Evolutionary conservation across 2,113 vertebrate species (phyloP).

Genomic region (Notothenia coriiceps): DNA sequence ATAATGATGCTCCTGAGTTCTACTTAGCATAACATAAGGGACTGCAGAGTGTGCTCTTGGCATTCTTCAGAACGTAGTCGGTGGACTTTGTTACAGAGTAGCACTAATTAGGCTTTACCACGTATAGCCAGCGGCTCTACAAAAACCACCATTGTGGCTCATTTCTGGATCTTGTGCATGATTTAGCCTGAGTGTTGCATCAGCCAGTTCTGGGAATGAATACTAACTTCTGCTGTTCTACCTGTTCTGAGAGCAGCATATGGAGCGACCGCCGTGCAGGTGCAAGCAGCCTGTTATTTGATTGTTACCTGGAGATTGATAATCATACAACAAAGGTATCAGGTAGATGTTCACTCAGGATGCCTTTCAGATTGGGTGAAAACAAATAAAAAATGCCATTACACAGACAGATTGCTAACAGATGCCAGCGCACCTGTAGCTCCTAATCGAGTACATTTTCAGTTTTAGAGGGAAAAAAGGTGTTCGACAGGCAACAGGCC

Average conservation of each 20-base stretch:
- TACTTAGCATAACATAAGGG: conserved; percentile 83
- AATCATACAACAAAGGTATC: conserved; percentile 67
- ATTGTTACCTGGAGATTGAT: conserved; percentile 82
- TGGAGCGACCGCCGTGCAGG: conserved; percentile 68
- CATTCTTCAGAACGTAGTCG: conserved; percentile 74
- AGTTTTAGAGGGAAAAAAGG: conserved; percentile 31
- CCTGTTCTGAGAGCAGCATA: conserved; percentile 69
- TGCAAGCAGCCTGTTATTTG: conserved; percentile 69
- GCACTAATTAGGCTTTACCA: conserved; percentile 80
- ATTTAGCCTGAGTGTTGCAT: conserved; percentile 71
- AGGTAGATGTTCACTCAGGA: conserved; percentile 56
- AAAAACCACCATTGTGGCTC: conserved; percentile 75
- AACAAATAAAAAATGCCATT: conserved; percentile 34
- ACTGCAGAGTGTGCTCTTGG: conserved; percentile 72
- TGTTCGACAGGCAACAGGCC: conserved; percentile 42
- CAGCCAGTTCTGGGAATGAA: conserved; percentile 60
- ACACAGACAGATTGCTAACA: conserved; percentile 79
- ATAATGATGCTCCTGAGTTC: conserved; percentile 83
- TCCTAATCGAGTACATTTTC: conserved; percentile 58
- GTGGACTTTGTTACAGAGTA: conserved; percentile 79
- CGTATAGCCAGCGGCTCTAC: conserved; percentile 74
- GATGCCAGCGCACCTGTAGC: conserved; percentile 82
- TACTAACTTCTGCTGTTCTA: conserved; percentile 49
- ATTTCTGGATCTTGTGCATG: conserved; percentile 65
- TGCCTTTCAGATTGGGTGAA: conserved; percentile 53